Percentiles rank a stretch among this genome's conserved stretches.
Evolutionary conservation across 2,113 vertebrate species (phyloP).

Genomic region (Aleadryas rufinucha): DNA sequence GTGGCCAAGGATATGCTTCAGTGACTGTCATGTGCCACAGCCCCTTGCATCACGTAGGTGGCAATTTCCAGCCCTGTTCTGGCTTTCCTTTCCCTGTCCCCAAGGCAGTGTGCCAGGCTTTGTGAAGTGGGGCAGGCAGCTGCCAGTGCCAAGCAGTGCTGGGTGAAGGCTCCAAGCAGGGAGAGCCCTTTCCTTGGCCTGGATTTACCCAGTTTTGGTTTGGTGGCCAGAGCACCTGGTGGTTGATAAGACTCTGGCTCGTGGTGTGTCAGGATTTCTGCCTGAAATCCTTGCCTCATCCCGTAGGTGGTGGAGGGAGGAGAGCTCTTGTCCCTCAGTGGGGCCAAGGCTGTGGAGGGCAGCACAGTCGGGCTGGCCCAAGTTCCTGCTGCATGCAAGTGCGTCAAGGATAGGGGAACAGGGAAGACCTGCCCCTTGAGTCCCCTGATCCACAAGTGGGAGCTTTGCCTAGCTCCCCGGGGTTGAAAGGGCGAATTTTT

Average conservation of each 20-base stretch:
- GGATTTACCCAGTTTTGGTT: neutral
- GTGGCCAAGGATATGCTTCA: neutral
- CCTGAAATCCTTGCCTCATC: neutral
- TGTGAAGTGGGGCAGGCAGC: neutral
- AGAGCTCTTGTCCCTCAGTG: neutral
- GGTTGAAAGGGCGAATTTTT: neutral
- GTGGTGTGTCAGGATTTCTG: neutral
- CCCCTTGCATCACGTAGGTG: rapidly evolving
- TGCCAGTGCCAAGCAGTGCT: neutral
- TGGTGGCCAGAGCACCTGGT: neutral
- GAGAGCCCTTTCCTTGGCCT: neutral
- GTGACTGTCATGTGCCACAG: neutral
- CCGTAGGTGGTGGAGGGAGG: rapidly evolving
- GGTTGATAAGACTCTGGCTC: neutral
- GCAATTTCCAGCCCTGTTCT: neutral
- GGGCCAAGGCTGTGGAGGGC: neutral
- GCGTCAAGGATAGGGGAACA: rapidly evolving
- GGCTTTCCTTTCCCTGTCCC: neutral
- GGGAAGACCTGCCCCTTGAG: neutral
- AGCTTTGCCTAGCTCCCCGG: neutral
- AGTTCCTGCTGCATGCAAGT: neutral
- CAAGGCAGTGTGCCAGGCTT: neutral
- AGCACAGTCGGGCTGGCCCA: rapidly evolving
- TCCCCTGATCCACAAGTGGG: neutral
- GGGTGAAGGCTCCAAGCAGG: rapidly evolving